phyloP scores from a whole-genome alignment of 2,888 invertebrate genomes.

The Sminthurinus aureus region DNA sequence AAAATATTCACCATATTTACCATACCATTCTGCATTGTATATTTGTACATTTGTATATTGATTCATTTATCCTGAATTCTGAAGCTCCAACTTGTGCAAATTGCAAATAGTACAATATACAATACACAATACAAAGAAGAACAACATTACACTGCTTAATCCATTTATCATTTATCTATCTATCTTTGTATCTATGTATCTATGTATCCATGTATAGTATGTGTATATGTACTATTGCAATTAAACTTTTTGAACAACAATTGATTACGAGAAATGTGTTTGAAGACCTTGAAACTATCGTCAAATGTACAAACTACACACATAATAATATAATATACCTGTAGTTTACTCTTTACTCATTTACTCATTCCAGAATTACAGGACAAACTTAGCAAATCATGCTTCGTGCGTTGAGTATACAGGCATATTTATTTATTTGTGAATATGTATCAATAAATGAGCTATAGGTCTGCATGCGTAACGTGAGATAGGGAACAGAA shows the following conservation, averaged over 20 bases:
- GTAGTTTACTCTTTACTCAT: neutral
- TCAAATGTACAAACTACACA: neutral
- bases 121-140: neutral
- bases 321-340: neutral
- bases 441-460: too few species aligned
- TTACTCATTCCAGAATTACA: too few species aligned
- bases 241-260: neutral
- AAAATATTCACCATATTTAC: neutral
- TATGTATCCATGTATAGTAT: too few species aligned
- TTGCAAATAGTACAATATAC: too few species aligned
- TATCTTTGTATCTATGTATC: too few species aligned
- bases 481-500: too few species aligned
- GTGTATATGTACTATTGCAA: neutral
- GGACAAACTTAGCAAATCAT: too few species aligned
- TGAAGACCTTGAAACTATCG: conserved; percentile 18
- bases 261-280: conserved; percentile 22
- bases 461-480: too few species aligned
- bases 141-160: too few species aligned
- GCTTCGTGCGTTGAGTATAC: too few species aligned
- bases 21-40: neutral
- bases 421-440: too few species aligned
- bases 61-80: neutral
- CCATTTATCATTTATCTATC: too few species aligned
- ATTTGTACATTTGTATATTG: neutral
- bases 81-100: neutral